A percentile compares a stretch with the other conserved stretches of the same genome.
Evolutionary conservation across 1,140 invertebrate genomes (phyloP).

Genomic region (Drosophila serrata): DNA sequence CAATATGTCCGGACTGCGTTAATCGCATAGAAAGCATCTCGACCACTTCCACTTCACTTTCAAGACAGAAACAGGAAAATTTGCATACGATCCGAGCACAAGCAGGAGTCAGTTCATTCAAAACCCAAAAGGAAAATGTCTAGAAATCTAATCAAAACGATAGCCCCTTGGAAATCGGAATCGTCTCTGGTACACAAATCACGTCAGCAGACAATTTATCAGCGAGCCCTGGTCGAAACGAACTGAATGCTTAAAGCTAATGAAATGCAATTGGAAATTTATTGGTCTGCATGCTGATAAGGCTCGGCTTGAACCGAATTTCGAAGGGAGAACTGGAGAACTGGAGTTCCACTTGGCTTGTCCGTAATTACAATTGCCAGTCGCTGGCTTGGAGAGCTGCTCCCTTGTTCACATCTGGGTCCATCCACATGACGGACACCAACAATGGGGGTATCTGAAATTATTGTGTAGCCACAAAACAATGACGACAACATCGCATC

Average conservation of each 20-base stretch:
- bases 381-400: slow-evolving; percentile 15
- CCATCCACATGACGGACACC: slow-evolving; percentile 53
- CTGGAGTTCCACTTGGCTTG: slow-evolving; percentile 52
- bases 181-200: slow-evolving; percentile 52
- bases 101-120: slow-evolving; percentile 15
- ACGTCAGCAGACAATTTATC: slow-evolving; percentile 63
- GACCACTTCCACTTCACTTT: slow-evolving; percentile 46
- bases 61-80: slow-evolving; percentile 49
- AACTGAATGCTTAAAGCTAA: slow-evolving; percentile 38
- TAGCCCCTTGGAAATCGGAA: slow-evolving; percentile 37
- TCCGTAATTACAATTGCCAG: slow-evolving; percentile 51
- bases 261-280: slow-evolving; percentile 66
- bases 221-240: slow-evolving; percentile 33
- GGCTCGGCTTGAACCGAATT: slow-evolving; percentile 16
- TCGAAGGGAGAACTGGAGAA: slow-evolving; percentile 2
- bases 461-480: slow-evolving; percentile 52
- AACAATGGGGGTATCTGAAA: slow-evolving; percentile 49
- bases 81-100: slow-evolving; percentile 40
- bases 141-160: slow-evolving; percentile 58
- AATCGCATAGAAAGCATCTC: slow-evolving; percentile 61
- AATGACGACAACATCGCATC: slow-evolving; percentile 56
- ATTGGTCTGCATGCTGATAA: slow-evolving; percentile 50
- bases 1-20: slow-evolving; percentile 49
- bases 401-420: slow-evolving; percentile 25
- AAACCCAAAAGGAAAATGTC: slow-evolving; percentile 19